Conservation (phyloP, 2,797 vertebrate species). For the Sebastes kiyomatsui region DNA sequence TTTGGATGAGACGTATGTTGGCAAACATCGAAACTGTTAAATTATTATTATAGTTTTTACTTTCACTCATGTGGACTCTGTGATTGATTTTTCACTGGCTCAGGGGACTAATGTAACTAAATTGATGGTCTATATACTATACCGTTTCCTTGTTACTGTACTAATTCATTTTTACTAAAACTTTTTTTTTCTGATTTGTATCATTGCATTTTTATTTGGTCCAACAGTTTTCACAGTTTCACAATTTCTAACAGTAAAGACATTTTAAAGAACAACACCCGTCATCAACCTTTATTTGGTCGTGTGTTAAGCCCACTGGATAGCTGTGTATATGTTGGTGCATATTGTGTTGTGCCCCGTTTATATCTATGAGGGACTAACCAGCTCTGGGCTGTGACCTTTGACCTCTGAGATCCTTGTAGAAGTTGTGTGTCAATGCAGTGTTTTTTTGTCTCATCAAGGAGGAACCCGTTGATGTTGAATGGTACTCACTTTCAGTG, state of each 20-base stretch:
- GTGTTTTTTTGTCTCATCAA: background rate
- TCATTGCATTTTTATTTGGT: background rate
- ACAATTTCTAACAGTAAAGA: background rate
- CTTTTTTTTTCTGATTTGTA: background rate
- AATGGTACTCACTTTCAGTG: conserved; percentile 47
- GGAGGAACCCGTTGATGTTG: background rate
- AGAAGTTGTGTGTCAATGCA: background rate
- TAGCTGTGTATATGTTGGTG: background rate
- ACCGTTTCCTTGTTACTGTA: background rate
- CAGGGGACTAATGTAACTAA: background rate
- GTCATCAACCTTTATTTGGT: background rate
- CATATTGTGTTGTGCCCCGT: background rate
- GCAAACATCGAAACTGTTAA: background rate
- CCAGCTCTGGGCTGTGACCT: background rate
- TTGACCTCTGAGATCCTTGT: conserved; percentile 5
- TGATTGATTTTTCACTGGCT: background rate
- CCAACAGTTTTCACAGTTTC: background rate
- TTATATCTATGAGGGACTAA: background rate
- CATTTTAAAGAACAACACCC: background rate
- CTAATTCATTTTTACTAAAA: background rate
- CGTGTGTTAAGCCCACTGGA: background rate
- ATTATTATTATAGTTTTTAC: background rate
- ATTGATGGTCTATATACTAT: no score
- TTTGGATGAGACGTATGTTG: no score
- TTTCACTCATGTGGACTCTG: background rate